Percentiles rank a stretch among this genome's conserved stretches.
These are phyloP conservation scores for Dryadula phaetusa DNA, from an alignment of 2,888 invertebrate genomes.

Conservation along the genomic window DNA sequence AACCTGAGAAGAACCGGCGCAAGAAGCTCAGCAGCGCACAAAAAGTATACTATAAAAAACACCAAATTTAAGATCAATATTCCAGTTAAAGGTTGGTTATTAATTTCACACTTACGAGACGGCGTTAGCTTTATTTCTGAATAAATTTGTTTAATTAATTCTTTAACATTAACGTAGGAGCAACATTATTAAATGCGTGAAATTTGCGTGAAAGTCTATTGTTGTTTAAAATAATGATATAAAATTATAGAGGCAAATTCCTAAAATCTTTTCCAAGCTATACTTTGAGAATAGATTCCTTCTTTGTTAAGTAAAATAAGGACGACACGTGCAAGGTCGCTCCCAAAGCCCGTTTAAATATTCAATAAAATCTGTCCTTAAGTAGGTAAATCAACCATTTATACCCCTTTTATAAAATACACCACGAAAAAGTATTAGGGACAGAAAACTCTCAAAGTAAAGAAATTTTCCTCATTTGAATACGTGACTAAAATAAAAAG, in stretches of 20 bases:
- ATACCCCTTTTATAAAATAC: constrained; percentile 43
- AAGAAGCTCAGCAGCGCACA: no score
- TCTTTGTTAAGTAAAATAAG: constrained; percentile 8
- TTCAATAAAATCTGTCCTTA: constrained; percentile 22
- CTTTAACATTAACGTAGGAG: neutral
- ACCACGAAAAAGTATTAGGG: constrained; percentile 40
- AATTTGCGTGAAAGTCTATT: neutral
- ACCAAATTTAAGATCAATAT: no score
- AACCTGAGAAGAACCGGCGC: no score
- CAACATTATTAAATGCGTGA: neutral
- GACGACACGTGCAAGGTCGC: constrained; percentile 13
- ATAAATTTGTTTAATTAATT: no score
- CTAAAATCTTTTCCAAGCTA: neutral
- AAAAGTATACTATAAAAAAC: no score
- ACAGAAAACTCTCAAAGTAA: constrained; percentile 38
- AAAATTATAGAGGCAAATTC: neutral
- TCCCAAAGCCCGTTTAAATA: constrained; percentile 14
- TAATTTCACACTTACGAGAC: no score
- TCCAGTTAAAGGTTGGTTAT: no score
- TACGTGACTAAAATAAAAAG: constrained; percentile 46
- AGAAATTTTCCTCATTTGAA: constrained; percentile 46
- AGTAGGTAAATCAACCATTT: constrained; percentile 42
- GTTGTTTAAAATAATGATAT: neutral
- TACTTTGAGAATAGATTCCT: neutral
- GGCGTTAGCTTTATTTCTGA: no score